Conservation (phyloP, 2,113 vertebrate genomes). For the Chaenogobius annularis region DNA sequence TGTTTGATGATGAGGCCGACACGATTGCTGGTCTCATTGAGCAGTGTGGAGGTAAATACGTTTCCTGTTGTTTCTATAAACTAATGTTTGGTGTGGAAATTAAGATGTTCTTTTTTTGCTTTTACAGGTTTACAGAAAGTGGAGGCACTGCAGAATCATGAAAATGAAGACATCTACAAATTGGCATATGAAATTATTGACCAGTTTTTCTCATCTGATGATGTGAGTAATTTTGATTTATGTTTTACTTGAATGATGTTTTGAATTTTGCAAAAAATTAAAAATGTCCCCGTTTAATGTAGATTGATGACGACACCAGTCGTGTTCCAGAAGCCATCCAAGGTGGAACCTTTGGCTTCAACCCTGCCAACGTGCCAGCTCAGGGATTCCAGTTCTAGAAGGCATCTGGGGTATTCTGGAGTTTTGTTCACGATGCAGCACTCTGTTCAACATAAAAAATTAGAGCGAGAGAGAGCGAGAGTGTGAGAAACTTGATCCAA, state of each 20-base stretch:
- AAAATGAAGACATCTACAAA: conserved; percentile 99
- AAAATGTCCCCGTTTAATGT: background rate
- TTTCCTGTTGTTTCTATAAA: background rate
- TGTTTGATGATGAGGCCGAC: conserved; percentile 98
- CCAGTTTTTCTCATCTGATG: conserved; percentile 99
- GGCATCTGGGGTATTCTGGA: conserved; percentile 77
- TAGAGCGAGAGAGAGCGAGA: conserved; percentile 77
- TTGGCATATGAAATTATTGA: conserved; percentile 99
- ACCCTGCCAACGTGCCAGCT: conserved; percentile 98
- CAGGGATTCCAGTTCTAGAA: conserved; percentile 99
- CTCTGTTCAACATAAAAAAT: conserved; percentile 87
- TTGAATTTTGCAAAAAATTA: background rate
- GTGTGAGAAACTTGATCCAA: conserved; percentile 98
- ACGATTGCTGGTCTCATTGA: conserved; percentile 98
- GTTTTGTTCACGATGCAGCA: conserved; percentile 98
- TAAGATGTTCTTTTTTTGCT: background rate
- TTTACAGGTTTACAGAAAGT: conserved; percentile 94
- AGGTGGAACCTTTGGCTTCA: conserved; percentile 97
- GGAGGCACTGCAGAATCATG: conserved; percentile 97
- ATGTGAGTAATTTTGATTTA: conserved; percentile 80
- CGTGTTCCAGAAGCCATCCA: conserved; percentile 98
- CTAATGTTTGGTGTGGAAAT: background rate
- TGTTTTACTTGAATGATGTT: background rate
- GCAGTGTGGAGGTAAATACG: conserved; percentile 89
- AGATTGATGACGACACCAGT: conserved; percentile 98